Evolutionary conservation across 2,797 vertebrate genomes (phyloP).

Genomic region (Chelidonichthys spinosus): DNA sequence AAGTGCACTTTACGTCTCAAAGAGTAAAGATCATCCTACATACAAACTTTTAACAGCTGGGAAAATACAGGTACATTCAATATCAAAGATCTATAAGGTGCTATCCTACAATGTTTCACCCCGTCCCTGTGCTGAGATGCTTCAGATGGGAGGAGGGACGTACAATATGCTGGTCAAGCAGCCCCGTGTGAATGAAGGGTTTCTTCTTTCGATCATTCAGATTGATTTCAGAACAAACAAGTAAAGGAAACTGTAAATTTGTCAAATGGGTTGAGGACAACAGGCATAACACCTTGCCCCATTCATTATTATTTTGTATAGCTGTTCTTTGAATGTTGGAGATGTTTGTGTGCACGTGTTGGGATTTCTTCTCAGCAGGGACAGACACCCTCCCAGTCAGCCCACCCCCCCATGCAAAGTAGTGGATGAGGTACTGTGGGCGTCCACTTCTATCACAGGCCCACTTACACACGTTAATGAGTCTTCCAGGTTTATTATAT

Average conservation of each 20-base stretch:
- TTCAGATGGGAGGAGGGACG: slow-evolving; percentile 47
- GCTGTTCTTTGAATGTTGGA: slow-evolving; percentile 15
- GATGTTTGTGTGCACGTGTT: slow-evolving; percentile 14
- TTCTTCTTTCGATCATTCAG: slow-evolving; percentile 18
- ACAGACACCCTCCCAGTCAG: slow-evolving; percentile 30
- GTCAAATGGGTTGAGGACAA: slow-evolving; percentile 19
- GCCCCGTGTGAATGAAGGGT: slow-evolving; percentile 40
- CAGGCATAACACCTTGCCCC: slow-evolving; percentile 16
- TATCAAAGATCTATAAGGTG: slow-evolving; percentile 87
- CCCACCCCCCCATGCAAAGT: slow-evolving; percentile 27
- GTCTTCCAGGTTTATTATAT: slow-evolving; percentile 70
- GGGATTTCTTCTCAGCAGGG: slow-evolving; percentile 25
- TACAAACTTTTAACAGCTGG: slow-evolving; percentile 82
- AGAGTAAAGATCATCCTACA: slow-evolving; percentile 81
- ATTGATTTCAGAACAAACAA: slow-evolving; percentile 36
- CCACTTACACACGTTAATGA: slow-evolving; percentile 61
- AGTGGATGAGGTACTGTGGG: slow-evolving; percentile 65
- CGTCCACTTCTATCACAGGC: slow-evolving; percentile 47
- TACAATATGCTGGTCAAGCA: slow-evolving; percentile 66
- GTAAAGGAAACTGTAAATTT: slow-evolving; percentile 25
- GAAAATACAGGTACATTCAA: slow-evolving; percentile 88
- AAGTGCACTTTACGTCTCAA: slow-evolving; percentile 87
- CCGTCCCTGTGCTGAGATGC: slow-evolving; percentile 65
- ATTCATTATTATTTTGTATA: slow-evolving; percentile 19
- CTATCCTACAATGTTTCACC: slow-evolving; percentile 79